A percentile compares a stretch with the other conserved stretches of the same genome.
Evolutionary conservation across 2,888 invertebrate genomes (phyloP).

Genomic region (Galeruca laticollis): DNA sequence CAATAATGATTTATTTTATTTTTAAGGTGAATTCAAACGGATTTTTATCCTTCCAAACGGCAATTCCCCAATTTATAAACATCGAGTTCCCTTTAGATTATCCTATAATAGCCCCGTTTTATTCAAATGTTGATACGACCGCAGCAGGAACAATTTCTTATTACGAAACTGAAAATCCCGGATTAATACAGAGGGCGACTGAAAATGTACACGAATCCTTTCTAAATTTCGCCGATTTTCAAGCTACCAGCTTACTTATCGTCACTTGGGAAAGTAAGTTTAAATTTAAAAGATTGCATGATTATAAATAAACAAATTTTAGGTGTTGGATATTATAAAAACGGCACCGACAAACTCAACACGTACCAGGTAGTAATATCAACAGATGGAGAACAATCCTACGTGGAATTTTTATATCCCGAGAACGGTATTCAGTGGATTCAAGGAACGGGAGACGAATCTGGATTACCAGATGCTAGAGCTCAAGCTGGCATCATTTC

Average conservation of each 20-base stretch:
- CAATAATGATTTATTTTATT: slow-evolving; percentile 1
- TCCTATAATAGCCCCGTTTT: slow-evolving; percentile 90
- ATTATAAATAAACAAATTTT: neutral
- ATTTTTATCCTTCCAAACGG: slow-evolving; percentile 88
- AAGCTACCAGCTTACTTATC: slow-evolving; percentile 83
- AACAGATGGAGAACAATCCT: slow-evolving; percentile 83
- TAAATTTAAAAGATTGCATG: no score
- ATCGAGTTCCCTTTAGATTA: slow-evolving; percentile 91
- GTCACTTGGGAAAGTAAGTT: slow-evolving; percentile 81
- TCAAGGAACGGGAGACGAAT: slow-evolving; percentile 81
- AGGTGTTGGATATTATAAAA: slow-evolving; percentile 83
- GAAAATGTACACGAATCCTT: slow-evolving; percentile 81
- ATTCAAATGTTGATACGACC: slow-evolving; percentile 90
- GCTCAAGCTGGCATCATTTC: slow-evolving; percentile 94
- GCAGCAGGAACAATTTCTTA: slow-evolving; percentile 80
- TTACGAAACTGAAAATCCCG: slow-evolving; percentile 74
- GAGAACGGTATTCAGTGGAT: slow-evolving; percentile 93
- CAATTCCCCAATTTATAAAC: slow-evolving; percentile 87
- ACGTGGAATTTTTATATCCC: slow-evolving; percentile 88
- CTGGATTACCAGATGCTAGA: slow-evolving; percentile 86
- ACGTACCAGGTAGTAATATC: slow-evolving; percentile 87
- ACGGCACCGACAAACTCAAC: slow-evolving; percentile 80
- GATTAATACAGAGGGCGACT: slow-evolving; percentile 76
- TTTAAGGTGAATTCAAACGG: slow-evolving; percentile 91
- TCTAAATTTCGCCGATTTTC: slow-evolving; percentile 78